phyloP scores from a whole-genome alignment of 2,113 vertebrate genomes.

The Anguilla rostrata region DNA sequence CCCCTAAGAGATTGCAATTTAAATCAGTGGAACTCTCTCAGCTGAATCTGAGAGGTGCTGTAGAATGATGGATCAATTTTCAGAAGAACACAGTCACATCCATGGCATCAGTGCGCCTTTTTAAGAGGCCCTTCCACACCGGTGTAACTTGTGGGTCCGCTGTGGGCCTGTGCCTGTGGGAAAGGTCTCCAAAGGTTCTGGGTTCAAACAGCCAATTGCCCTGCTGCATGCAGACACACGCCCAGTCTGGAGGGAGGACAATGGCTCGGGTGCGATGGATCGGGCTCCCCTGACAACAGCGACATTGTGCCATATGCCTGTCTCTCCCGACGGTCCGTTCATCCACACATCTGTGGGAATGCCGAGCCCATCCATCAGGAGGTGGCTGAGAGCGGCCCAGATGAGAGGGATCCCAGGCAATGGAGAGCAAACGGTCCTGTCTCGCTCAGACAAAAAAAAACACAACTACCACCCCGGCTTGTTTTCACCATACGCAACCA shows the following conservation, averaged over 20 bases:
- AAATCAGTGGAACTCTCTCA: neutral
- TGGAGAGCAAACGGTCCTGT: neutral
- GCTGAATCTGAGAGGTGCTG: neutral
- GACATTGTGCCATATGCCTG: neutral
- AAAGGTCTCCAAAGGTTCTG: constrained; percentile 10
- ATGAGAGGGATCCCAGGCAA: neutral
- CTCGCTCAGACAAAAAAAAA: neutral
- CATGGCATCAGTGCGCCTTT: neutral
- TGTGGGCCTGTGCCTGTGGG: constrained; percentile 9
- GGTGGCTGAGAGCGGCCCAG: neutral
- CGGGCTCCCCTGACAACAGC: neutral
- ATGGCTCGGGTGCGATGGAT: neutral
- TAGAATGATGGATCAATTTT: neutral
- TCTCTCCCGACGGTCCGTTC: neutral
- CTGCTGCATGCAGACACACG: neutral
- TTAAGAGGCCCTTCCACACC: neutral
- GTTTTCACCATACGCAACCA: too few relatives aligned
- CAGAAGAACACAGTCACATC: neutral
- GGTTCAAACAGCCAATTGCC: constrained; percentile 12
- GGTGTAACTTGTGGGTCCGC: neutral
- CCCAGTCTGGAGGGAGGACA: constrained; percentile 5
- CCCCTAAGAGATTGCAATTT: neutral
- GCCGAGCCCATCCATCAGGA: neutral
- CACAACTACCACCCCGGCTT: too few relatives aligned
- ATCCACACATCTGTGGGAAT: constrained; percentile 17